Evolutionary conservation across 2,888 invertebrate genomes (phyloP).

Genomic region (Gasteruption jaculator): DNA sequence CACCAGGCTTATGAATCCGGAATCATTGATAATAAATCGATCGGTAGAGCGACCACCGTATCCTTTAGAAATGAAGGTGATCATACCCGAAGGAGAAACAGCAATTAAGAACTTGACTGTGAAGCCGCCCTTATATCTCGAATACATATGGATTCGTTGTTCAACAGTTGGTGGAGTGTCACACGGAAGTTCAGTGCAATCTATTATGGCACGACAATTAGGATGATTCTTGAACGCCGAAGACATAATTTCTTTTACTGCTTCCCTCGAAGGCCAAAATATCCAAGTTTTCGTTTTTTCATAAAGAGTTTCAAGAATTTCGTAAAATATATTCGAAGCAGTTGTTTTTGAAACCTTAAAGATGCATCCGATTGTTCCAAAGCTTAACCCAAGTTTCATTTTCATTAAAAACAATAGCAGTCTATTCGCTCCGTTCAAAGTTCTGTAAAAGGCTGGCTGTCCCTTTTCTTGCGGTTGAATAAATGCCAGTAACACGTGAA

Average conservation of each 20-base stretch:
- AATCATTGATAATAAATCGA: conserved; percentile 26
- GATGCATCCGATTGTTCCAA: conserved; percentile 16
- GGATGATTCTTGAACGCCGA: conserved; percentile 17
- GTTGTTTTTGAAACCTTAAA: conserved; percentile 17
- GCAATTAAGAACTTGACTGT: conserved; percentile 25
- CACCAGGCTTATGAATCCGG: conserved; percentile 27
- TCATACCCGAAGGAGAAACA: conserved; percentile 24
- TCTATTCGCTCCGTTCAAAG: conserved; percentile 12
- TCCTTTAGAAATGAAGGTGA: conserved; percentile 27
- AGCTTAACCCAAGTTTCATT: conserved; percentile 20
- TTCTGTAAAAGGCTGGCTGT: conserved; percentile 16
- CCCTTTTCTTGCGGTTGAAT: conserved; percentile 13
- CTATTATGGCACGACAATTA: conserved; percentile 21
- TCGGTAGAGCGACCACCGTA: conserved; percentile 27
- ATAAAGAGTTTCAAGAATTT: conserved; percentile 18
- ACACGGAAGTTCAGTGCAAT: conserved; percentile 20
- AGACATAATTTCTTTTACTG: conserved; percentile 19
- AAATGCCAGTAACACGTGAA: conserved; percentile 16
- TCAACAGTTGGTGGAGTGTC: conserved; percentile 21
- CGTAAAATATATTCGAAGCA: conserved; percentile 17
- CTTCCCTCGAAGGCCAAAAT: conserved; percentile 23
- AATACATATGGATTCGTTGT: conserved; percentile 23
- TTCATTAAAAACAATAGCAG: conserved; percentile 20
- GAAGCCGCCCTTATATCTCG: conserved; percentile 19
- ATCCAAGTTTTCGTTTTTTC: conserved; percentile 21